Conservation (phyloP, 2,113 vertebrate genomes). For the Myodes glareolus region DNA sequence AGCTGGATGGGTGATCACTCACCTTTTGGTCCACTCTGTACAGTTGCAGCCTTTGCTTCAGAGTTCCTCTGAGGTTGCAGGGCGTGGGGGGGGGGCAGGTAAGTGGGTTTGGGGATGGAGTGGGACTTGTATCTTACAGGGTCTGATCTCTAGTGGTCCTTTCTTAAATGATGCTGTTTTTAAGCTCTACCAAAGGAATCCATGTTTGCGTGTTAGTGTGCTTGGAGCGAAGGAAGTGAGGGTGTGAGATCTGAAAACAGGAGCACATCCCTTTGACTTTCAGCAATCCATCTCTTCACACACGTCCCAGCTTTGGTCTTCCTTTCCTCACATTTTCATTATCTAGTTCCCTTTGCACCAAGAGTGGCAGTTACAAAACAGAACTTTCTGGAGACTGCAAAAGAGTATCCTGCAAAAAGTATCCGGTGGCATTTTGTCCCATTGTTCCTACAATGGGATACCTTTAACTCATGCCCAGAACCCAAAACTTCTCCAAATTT, state of each 20-base stretch:
- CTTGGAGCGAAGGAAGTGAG: background rate
- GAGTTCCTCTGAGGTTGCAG: no score
- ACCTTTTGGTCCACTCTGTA: no score
- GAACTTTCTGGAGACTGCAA: background rate
- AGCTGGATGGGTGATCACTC: no score
- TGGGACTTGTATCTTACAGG: no score
- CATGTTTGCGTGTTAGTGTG: background rate
- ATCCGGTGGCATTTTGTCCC: background rate
- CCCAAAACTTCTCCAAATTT: background rate
- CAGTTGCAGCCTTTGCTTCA: no score
- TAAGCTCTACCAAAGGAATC: background rate
- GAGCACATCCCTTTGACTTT: background rate
- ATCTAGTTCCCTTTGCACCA: background rate
- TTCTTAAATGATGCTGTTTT: background rate
- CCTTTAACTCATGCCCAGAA: background rate
- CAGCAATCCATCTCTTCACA: background rate
- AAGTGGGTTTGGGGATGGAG: no score
- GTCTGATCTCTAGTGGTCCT: background rate
- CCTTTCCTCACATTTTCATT: background rate
- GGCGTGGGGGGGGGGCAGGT: fast-evolving
- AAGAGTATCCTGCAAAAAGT: background rate
- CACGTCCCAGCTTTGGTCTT: background rate
- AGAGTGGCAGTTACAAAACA: background rate
- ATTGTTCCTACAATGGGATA: background rate
- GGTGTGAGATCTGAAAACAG: background rate